These are phyloP conservation scores for Globodera ellingtonae DNA, from an alignment of 1,140 invertebrate species.

Conservation along the genomic window DNA sequence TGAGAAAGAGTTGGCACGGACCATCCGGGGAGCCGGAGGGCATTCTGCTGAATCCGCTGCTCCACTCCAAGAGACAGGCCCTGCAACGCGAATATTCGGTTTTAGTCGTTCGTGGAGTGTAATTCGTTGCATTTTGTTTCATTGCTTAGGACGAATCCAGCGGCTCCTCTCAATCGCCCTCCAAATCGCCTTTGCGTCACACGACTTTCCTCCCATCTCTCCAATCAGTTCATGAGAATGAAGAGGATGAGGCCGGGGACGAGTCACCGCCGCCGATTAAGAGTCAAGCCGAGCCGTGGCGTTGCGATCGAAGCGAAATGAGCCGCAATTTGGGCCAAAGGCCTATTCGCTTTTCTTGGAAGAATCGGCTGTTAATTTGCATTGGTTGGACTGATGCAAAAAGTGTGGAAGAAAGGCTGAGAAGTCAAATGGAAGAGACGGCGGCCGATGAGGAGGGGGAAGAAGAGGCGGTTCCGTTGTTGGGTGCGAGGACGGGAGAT, in stretches of 20 bases:
- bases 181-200: constrained; percentile 38
- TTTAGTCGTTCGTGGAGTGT: constrained; percentile 9
- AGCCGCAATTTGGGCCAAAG: background rate
- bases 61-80: background rate
- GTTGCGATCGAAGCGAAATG: background rate
- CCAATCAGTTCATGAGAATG: constrained; percentile 31
- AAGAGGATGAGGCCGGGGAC: constrained; percentile 19
- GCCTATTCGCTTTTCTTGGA: constrained; percentile 37
- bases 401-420: constrained; percentile 14
- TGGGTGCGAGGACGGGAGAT: background rate
- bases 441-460: background rate
- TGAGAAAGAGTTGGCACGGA: constrained; percentile 23
- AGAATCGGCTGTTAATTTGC: constrained; percentile 31
- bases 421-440: constrained; percentile 23
- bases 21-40: constrained; percentile 8
- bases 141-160: constrained; percentile 29
- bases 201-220: constrained; percentile 34
- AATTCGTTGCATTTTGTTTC: constrained; percentile 12
- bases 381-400: constrained; percentile 41
- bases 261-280: background rate
- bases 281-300: background rate
- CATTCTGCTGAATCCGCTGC: background rate
- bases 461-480: background rate
- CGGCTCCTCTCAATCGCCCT: constrained; percentile 22
- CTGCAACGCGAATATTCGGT: constrained; percentile 20